Evolutionary conservation across 2,797 vertebrate species (phyloP).

Genomic region (Epinephelus awoara): DNA sequence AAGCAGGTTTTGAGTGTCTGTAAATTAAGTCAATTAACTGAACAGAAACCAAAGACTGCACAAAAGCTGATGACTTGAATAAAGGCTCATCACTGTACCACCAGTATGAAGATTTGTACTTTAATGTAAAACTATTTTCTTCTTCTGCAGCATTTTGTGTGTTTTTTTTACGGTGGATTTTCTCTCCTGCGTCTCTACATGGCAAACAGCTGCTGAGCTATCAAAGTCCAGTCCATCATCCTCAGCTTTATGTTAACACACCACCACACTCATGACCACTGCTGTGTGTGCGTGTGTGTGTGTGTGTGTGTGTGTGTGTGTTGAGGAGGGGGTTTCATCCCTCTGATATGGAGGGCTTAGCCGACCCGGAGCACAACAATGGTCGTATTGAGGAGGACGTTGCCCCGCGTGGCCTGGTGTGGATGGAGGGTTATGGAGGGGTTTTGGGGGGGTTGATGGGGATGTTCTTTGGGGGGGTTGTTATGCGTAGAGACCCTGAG

Average conservation of each 20-base stretch:
- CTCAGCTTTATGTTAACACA: slow-evolving; percentile 61
- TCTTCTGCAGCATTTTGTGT: slow-evolving; percentile 1
- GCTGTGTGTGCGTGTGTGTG: slow-evolving; percentile 31
- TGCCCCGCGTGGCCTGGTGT: slow-evolving; percentile 77
- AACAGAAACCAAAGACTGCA: no score
- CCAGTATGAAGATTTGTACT: background rate
- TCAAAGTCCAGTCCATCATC: slow-evolving; percentile 74
- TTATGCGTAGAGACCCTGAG: slow-evolving; percentile 78
- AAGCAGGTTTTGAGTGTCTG: no score
- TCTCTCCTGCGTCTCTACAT: slow-evolving; percentile 25
- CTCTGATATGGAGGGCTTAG: slow-evolving; percentile 72
- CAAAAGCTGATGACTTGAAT: no score
- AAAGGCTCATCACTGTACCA: no score
- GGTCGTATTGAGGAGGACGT: slow-evolving; percentile 73
- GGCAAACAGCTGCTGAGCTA: slow-evolving; percentile 72
- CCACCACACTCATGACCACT: slow-evolving; percentile 33
- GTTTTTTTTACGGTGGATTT: slow-evolving; percentile 12
- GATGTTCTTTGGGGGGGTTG: slow-evolving; percentile 77
- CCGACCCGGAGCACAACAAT: slow-evolving; percentile 75
- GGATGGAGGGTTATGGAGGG: slow-evolving; percentile 74
- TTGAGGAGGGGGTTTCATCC: slow-evolving; percentile 54
- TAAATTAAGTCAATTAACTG: no score
- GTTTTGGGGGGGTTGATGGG: slow-evolving; percentile 61
- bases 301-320: slow-evolving; percentile 44
- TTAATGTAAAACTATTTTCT: background rate